These are phyloP conservation scores for Dione juno DNA, from an alignment of 2,888 invertebrate species.

Conservation along the genomic window DNA sequence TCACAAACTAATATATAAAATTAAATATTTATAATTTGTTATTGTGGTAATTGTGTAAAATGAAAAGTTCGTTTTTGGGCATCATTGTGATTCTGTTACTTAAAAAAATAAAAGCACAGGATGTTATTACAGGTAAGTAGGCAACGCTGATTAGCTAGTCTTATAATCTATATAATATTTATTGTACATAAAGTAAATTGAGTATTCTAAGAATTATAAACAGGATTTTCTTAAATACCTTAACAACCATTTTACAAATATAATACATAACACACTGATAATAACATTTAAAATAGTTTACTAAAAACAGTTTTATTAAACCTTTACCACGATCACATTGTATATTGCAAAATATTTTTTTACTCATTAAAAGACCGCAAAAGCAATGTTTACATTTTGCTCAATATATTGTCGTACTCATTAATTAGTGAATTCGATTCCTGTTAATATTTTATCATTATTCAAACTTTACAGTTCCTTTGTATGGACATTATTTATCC, in stretches of 20 bases:
- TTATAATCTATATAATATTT: neutral
- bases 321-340: constrained; percentile 19
- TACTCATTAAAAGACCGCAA: constrained; percentile 18
- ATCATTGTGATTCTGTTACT: constrained; percentile 55
- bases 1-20: constrained; percentile 29
- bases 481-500: no score
- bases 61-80: constrained; percentile 55
- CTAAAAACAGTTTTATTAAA: neutral
- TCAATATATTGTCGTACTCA: neutral
- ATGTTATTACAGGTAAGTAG: constrained; percentile 64
- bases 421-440: neutral
- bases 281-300: neutral
- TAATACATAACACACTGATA: neutral
- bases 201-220: no score
- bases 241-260: no score
- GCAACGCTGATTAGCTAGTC: neutral
- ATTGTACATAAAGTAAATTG: no score
- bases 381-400: constrained; percentile 13
- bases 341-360: neutral
- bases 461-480: no score
- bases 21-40: constrained; percentile 27
- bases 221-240: no score
- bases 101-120: constrained; percentile 57
- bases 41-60: constrained; percentile 47
- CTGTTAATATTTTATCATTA: neutral